Base-by-base conservation (phyloP, 2,888 invertebrate species). In the Hydrotaea cyrtoneurina region DNA sequence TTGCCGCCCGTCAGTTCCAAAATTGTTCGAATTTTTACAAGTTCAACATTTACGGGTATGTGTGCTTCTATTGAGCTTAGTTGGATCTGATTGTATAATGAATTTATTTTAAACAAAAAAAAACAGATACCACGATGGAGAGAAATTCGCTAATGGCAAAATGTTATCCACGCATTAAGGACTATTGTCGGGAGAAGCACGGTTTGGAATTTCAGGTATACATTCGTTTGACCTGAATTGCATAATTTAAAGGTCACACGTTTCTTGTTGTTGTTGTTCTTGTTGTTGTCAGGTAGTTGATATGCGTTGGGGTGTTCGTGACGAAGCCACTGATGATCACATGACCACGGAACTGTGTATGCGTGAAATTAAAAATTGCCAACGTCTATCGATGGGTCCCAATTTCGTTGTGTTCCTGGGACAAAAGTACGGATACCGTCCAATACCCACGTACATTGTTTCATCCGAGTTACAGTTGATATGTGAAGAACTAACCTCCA, bases 301-400 rank as follows among this genome's bases (percentile, higher is more conserved):
- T 93, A 99, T 99, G 99, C 94, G 99, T 89, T 99, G 99, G 99
- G 99, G 99, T 5, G 98, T 99, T 0, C 94, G 99, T 89, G 99
- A 99, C 90, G 99, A 99, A 93, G 98, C 99, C 0, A 99, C 99
- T 0, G 99, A 99, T 90, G 99, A 99, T 95, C 99, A 99, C 93
- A 98, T 98, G 98, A 99, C 99, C 21, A 99, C 99, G 0, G 98
- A 98, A 89, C 94, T 99, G 0, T 99, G 99, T 91, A 98, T 99
- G 98, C 95, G 97, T 86, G 99, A 99, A 93, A 99, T 99, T 86
- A 97, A 97, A 92, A 99, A 99, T 92, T 99, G 99, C 90, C 99
- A 99, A 92, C 94, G 99, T 2, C 93, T 99, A 0, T 98, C 98
- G 0, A 98, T 99, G 97, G 99, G 99, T 0, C 98, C 99, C 0